Evolutionary conservation across 2,113 vertebrate genomes (phyloP).

Genomic region (Silurus asotus): DNA sequence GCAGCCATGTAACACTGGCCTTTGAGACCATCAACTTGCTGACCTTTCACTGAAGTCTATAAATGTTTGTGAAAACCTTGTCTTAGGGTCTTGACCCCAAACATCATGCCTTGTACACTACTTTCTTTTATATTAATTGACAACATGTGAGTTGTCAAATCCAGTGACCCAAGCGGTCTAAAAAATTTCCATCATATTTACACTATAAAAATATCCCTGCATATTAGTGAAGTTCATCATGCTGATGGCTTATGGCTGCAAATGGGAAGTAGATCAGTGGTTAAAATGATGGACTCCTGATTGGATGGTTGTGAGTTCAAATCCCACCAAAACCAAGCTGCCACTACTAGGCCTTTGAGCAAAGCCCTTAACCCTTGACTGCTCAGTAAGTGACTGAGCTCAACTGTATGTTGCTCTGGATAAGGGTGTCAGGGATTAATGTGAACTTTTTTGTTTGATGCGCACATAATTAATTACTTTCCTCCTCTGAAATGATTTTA

Average conservation of each 20-base stretch:
- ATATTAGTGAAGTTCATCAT: neutral
- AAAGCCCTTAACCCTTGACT: too few species aligned
- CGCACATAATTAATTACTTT: neutral
- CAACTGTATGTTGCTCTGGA: too few species aligned
- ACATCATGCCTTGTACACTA: neutral
- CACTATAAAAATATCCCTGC: neutral
- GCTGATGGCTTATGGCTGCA: neutral
- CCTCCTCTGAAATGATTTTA: neutral
- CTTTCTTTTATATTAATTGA: neutral
- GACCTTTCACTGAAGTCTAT: neutral
- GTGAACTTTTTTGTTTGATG: neutral
- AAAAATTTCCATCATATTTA: neutral
- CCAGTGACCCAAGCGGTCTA: neutral
- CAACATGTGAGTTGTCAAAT: neutral
- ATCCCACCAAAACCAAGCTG: too few species aligned
- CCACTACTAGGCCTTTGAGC: too few species aligned
- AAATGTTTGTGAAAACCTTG: neutral
- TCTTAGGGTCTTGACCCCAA: neutral
- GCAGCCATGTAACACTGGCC: neutral
- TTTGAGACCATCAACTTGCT: slow-evolving; percentile 1
- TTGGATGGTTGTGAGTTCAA: too few species aligned
- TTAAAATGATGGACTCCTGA: too few species aligned
- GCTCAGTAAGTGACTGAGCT: too few species aligned
- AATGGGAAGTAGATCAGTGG: neutral
- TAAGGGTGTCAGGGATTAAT: neutral